A percentile compares a stretch with the other conserved stretches of the same genome.
Evolutionary conservation across 2,797 vertebrate species (phyloP).

Genomic region (Ctenosaura bakeri): DNA sequence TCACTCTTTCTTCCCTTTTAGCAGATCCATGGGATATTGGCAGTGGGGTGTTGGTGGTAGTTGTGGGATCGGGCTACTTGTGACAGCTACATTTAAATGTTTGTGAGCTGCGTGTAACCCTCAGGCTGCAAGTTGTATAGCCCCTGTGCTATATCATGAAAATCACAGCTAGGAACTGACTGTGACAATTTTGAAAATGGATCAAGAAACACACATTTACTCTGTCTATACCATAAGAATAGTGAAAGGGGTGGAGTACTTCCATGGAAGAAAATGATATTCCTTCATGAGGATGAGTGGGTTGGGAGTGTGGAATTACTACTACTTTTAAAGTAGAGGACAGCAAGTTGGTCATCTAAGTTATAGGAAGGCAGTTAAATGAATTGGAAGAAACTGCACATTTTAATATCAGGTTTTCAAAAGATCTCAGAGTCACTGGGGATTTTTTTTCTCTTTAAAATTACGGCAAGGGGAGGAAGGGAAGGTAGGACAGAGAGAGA

Average conservation of each 20-base stretch:
- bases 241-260: not conserved
- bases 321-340: constrained; percentile 9
- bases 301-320: not conserved
- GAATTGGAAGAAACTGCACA: constrained; percentile 13
- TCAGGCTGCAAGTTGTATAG: no score
- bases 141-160: no score
- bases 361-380: constrained; percentile 26
- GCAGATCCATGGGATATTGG: no score
- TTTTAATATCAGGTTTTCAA: not conserved
- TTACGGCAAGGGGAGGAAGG: no score
- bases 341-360: constrained; percentile 28
- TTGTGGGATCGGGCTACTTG: no score
- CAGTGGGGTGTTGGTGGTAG: no score
- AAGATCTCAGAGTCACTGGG: not conserved
- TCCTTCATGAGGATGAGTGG: no score
- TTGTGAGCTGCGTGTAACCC: no score
- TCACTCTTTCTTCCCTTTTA: no score
- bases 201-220: not conserved
- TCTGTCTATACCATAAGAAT: not conserved
- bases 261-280: constrained; percentile 8
- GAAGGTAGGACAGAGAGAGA: no score
- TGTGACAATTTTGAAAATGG: not conserved
- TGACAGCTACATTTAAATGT: no score
- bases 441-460: not conserved
- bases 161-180: no score